Conservation (phyloP, 2,888 invertebrate genomes). For the Phorcus lineatus region DNA sequence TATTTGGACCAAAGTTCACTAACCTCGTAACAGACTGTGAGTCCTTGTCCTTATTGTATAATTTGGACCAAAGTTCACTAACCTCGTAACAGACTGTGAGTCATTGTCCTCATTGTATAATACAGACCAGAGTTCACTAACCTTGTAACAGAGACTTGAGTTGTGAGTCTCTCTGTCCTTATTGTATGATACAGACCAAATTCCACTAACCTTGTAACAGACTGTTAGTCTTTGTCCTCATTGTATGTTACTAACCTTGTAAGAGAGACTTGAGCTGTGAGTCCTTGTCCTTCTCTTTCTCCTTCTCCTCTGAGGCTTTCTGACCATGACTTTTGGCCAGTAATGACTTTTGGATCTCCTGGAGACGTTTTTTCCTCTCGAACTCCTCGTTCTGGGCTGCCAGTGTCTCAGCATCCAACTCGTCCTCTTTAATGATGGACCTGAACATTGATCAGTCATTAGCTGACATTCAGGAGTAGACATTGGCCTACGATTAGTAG, state of each 20-base stretch:
- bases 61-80: too few species aligned
- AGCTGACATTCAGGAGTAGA: too few species aligned
- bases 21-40: too few species aligned
- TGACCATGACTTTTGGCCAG: slow-evolving; percentile 28
- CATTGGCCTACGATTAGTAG: too few species aligned
- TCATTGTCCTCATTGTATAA: too few species aligned
- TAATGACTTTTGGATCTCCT: slow-evolving; percentile 74
- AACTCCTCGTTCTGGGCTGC: slow-evolving; percentile 95
- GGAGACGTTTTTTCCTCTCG: slow-evolving; percentile 79
- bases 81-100: too few species aligned
- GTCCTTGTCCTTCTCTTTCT: slow-evolving; percentile 55
- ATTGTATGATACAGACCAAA: too few species aligned
- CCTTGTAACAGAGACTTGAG: slow-evolving; percentile 73
- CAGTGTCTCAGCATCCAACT: slow-evolving; percentile 92
- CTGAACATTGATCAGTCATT: slow-evolving; percentile 74
- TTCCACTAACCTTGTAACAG: slow-evolving; percentile 70
- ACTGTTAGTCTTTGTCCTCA: too few species aligned
- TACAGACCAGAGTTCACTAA: background rate
- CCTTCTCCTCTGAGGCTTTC: slow-evolving; percentile 32
- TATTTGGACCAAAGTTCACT: too few species aligned
- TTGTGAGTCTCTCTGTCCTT: slow-evolving; percentile 65
- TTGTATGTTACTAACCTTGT: too few species aligned
- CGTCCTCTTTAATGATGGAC: slow-evolving; percentile 94
- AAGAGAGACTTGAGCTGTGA: slow-evolving; percentile 73
- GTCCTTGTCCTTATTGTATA: too few species aligned